Conservation (phyloP, 2,113 vertebrate species). For the Callipepla squamata region DNA sequence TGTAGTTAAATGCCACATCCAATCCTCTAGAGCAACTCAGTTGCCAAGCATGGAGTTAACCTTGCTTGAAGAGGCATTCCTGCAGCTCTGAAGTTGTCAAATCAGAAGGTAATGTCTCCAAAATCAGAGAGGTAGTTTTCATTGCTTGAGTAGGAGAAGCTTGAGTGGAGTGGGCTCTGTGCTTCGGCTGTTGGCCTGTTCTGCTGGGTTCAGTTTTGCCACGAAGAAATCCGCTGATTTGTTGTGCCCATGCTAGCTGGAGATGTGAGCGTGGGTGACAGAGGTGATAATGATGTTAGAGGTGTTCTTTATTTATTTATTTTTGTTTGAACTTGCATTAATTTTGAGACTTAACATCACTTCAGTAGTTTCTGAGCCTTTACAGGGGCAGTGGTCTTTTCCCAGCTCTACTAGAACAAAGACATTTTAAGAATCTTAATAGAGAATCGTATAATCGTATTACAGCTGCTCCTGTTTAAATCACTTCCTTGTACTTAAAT, state of each 20-base stretch:
- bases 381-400: conserved; percentile 26
- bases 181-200: not conserved
- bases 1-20: not conserved
- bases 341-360: conserved; percentile 10
- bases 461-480: conserved; percentile 62
- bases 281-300: not conserved
- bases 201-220: not conserved
- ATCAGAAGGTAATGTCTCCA: not conserved
- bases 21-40: not conserved
- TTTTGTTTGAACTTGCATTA: not conserved
- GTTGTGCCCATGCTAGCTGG: fast-evolving
- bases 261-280: fast-evolving
- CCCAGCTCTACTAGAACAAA: conserved; percentile 51
- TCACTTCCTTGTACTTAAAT: conserved; percentile 64
- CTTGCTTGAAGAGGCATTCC: not conserved
- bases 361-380: conserved; percentile 33
- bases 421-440: conserved; percentile 64
- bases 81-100: conserved; percentile 16
- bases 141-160: conserved; percentile 1
- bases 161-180: not conserved
- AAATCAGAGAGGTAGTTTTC: not conserved
- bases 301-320: not conserved
- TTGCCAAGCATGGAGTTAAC: not conserved
- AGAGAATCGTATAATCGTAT: conserved; percentile 61
- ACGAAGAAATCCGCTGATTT: fast-evolving